A percentile compares a stretch with the other conserved stretches of the same genome.
Conservation (phyloP, 2,113 vertebrate genomes). For the Speoplatyrhinus poulsoni region DNA sequence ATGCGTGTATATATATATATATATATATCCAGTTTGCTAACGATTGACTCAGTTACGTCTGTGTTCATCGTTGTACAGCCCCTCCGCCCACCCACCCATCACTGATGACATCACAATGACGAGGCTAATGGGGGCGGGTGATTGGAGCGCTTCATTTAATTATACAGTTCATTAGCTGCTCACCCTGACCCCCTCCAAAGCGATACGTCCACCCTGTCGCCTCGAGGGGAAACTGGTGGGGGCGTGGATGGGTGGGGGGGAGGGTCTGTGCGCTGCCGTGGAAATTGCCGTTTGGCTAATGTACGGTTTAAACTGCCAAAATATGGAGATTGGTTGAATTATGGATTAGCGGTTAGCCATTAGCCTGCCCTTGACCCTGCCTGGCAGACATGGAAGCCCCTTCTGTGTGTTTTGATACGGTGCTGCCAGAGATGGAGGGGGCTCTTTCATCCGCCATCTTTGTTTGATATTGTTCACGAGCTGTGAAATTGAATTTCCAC, state of each 20-base stretch:
- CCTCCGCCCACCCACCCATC: slow-evolving; percentile 56
- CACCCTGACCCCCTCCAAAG: neutral
- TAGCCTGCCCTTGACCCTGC: slow-evolving; percentile 66
- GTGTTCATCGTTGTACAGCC: too few relatives aligned
- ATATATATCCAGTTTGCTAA: too few relatives aligned
- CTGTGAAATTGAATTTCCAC: slow-evolving; percentile 76
- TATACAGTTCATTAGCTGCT: slow-evolving; percentile 68
- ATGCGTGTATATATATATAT: too few relatives aligned
- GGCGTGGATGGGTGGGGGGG: neutral
- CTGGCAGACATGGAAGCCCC: slow-evolving; percentile 44
- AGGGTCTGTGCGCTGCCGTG: slow-evolving; percentile 30
- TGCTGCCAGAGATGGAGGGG: slow-evolving; percentile 53
- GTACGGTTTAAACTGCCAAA: slow-evolving; percentile 54
- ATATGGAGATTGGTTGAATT: slow-evolving; percentile 65
- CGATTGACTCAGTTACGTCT: too few relatives aligned
- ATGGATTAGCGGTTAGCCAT: slow-evolving; percentile 52
- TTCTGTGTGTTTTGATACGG: slow-evolving; percentile 52
- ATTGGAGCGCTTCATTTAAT: slow-evolving; percentile 67
- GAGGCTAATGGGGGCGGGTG: slow-evolving; percentile 25
- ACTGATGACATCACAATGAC: slow-evolving; percentile 37
- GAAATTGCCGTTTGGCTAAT: slow-evolving; percentile 54
- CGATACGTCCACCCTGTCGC: too few relatives aligned
- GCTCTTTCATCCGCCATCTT: slow-evolving; percentile 56
- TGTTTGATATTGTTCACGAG: slow-evolving; percentile 74
- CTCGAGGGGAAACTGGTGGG: too few relatives aligned